Conservation (phyloP, 2,888 invertebrate genomes). For the Leuctra nigra region DNA sequence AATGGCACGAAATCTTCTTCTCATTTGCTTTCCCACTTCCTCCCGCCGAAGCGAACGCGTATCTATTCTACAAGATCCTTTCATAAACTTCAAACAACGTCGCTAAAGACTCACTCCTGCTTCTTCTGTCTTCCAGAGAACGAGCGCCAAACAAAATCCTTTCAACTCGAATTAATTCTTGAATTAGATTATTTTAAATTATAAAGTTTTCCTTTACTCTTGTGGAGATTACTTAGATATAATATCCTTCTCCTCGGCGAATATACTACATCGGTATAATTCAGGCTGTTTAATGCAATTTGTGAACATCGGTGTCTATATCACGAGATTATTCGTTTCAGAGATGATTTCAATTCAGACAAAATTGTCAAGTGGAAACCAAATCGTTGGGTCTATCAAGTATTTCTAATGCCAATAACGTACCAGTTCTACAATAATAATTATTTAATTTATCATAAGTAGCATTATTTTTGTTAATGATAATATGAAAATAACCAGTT, state of each 20-base stretch:
- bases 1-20: constrained; percentile 24
- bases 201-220: constrained; percentile 15
- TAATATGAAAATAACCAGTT: too few species aligned
- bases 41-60: not conserved
- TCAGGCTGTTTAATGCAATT: constrained; percentile 4
- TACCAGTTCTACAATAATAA: too few species aligned
- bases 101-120: constrained; percentile 12
- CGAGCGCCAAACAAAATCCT: constrained; percentile 15
- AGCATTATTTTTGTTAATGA: too few species aligned
- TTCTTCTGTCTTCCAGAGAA: not conserved
- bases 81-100: constrained; percentile 15
- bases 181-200: constrained; percentile 19
- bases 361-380: too few species aligned
- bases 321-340: too few species aligned
- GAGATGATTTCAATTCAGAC: too few species aligned
- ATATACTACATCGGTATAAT: constrained; percentile 5
- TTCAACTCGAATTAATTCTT: constrained; percentile 18
- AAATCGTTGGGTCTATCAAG: too few species aligned
- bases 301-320: not conserved
- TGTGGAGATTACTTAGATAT: constrained; percentile 4
- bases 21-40: constrained; percentile 23
- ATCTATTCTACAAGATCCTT: constrained; percentile 13
- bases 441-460: too few species aligned
- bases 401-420: too few species aligned
- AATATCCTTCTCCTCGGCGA: not conserved